phyloP scores from a whole-genome alignment of 1,140 invertebrate species.

The Plutomurus gul region DNA sequence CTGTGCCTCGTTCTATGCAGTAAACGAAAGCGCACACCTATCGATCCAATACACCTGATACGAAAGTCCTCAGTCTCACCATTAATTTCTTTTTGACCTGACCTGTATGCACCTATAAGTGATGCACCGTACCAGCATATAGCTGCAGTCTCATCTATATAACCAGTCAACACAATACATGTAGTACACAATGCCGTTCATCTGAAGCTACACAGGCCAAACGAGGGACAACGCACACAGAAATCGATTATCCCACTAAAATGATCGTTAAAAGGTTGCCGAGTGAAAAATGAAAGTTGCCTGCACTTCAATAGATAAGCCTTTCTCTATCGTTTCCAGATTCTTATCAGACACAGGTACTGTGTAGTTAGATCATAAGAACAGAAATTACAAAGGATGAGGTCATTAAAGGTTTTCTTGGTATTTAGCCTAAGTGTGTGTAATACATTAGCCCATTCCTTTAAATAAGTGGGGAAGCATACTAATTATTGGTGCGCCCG shows the following conservation, averaged over 20 bases:
- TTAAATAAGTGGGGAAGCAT: no score
- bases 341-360: slow-evolving; percentile 25
- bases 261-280: slow-evolving; percentile 42
- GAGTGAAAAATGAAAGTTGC: slow-evolving; percentile 43
- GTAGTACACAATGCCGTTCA: neutral
- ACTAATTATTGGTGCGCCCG: no score
- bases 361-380: no score
- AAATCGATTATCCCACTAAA: slow-evolving; percentile 39
- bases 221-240: neutral
- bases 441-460: no score
- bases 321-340: slow-evolving; percentile 41
- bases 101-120: no score
- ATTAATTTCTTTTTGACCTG: slow-evolving; percentile 12
- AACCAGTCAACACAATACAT: no score
- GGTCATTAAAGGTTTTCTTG: no score
- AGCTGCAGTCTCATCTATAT: neutral
- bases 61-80: neutral
- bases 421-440: no score
- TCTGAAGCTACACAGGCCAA: neutral
- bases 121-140: no score
- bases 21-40: neutral
- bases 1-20: neutral
- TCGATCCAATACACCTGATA: slow-evolving; percentile 19
- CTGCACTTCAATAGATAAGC: slow-evolving; percentile 1
- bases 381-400: no score